phyloP scores from a whole-genome alignment of 2,888 invertebrate species.

The Ophion ventricosus region DNA sequence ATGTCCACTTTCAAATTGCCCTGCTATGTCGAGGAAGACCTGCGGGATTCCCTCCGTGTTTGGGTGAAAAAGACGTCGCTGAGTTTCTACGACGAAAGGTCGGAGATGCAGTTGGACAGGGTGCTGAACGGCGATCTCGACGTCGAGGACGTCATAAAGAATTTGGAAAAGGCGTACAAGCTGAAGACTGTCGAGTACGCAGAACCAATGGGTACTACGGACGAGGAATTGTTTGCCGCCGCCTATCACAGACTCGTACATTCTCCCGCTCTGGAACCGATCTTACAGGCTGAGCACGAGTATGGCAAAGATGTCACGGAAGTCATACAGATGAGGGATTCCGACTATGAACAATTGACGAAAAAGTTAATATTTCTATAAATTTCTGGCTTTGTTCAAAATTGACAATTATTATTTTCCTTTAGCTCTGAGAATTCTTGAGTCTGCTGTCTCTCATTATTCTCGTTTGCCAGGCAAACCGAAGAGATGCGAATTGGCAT shows the following conservation, averaged over 20 bases:
- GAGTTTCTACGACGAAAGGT: slow-evolving; percentile 87
- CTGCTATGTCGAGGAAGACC: slow-evolving; percentile 87
- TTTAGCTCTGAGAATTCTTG: neutral
- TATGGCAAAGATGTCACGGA: slow-evolving; percentile 92
- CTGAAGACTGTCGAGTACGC: slow-evolving; percentile 93
- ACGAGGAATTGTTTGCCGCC: slow-evolving; percentile 93
- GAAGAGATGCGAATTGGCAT: slow-evolving; percentile 95
- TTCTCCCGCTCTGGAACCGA: slow-evolving; percentile 93
- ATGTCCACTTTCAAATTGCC: slow-evolving; percentile 89
- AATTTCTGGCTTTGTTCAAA: neutral
- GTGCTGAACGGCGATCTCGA: slow-evolving; percentile 87
- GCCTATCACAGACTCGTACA: slow-evolving; percentile 93
- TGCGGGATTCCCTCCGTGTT: slow-evolving; percentile 86
- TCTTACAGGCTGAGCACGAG: slow-evolving; percentile 94
- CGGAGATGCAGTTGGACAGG: slow-evolving; percentile 86
- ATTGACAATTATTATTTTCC: neutral
- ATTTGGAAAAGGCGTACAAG: slow-evolving; percentile 92
- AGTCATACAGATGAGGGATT: slow-evolving; percentile 89
- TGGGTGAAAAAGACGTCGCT: slow-evolving; percentile 89
- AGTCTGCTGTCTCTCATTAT: neutral
- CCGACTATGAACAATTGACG: slow-evolving; percentile 88
- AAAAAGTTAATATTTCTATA: slow-evolving; percentile 84
- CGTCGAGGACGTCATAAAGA: slow-evolving; percentile 90
- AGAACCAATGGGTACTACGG: slow-evolving; percentile 91
- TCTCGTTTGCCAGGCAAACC: slow-evolving; percentile 87